Percentiles rank a stretch among this genome's conserved stretches.
Evolutionary conservation across 2,113 vertebrate species (phyloP).

Genomic region (Mastomys natalensis): DNA sequence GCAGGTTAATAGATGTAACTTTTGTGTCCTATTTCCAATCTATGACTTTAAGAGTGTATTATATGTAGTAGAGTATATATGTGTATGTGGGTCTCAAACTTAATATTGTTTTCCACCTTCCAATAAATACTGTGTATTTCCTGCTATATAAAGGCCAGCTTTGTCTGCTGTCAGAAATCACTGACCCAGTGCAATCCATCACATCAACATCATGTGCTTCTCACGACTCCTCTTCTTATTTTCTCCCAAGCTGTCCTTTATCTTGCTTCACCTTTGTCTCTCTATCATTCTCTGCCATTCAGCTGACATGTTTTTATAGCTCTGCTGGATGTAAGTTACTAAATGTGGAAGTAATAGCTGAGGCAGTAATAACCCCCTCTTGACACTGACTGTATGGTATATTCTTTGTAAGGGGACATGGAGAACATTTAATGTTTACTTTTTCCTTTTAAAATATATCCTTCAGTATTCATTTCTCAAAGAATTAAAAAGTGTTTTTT

Average conservation of each 20-base stretch:
- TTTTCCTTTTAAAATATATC: background rate
- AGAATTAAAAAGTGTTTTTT: background rate
- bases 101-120: background rate
- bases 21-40: background rate
- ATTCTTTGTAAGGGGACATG: background rate
- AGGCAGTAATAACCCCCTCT: background rate
- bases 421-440: background rate
- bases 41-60: background rate
- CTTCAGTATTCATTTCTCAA: background rate
- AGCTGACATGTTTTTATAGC: background rate
- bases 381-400: background rate
- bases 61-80: background rate
- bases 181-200: background rate
- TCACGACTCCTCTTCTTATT: background rate
- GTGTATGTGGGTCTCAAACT: background rate
- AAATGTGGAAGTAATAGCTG: background rate
- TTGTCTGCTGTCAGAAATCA: slow-evolving; percentile 33
- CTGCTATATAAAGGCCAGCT: background rate
- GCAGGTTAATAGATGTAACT: background rate
- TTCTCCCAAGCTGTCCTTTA: slow-evolving; percentile 47
- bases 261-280: background rate
- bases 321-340: background rate
- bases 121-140: background rate
- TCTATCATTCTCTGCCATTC: background rate
- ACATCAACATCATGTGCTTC: background rate